Evolutionary conservation across 2,797 vertebrate species (phyloP).

Genomic region (Pempheris klunzingeri): DNA sequence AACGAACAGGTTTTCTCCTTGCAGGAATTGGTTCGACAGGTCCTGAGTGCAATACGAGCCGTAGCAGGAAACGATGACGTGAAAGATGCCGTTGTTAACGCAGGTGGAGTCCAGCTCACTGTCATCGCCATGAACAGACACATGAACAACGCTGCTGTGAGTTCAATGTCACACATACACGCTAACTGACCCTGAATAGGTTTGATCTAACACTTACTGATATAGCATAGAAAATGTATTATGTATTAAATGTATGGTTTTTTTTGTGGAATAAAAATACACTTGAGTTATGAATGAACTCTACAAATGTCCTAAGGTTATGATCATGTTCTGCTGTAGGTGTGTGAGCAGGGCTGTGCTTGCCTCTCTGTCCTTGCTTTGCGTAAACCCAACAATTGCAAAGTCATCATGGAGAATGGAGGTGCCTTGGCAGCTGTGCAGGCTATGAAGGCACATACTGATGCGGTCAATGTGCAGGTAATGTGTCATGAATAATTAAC

Average conservation of each 20-base stretch:
- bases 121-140: constrained; percentile 92
- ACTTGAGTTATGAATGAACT: background rate
- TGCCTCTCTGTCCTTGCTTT: constrained; percentile 92
- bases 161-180: constrained; percentile 19
- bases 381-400: constrained; percentile 94
- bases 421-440: constrained; percentile 90
- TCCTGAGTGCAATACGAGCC: constrained; percentile 89
- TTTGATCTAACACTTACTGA: background rate
- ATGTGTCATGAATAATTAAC: constrained; percentile 16
- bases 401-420: constrained; percentile 92
- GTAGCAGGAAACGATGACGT: constrained; percentile 96
- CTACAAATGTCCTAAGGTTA: constrained; percentile 1
- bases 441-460: constrained; percentile 91
- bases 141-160: constrained; percentile 88
- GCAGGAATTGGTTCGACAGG: constrained; percentile 94
- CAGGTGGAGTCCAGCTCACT: constrained; percentile 90
- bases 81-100: constrained; percentile 91
- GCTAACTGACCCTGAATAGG: background rate
- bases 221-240: background rate
- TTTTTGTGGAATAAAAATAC: background rate
- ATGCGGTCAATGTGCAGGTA: constrained; percentile 91
- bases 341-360: constrained; percentile 94
- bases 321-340: constrained; percentile 77
- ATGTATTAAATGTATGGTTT: too few relatives aligned
- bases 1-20: constrained; percentile 3